Evolutionary conservation across 1,140 invertebrate genomes (phyloP).

Genomic region (Dendroctonus ponderosae): DNA sequence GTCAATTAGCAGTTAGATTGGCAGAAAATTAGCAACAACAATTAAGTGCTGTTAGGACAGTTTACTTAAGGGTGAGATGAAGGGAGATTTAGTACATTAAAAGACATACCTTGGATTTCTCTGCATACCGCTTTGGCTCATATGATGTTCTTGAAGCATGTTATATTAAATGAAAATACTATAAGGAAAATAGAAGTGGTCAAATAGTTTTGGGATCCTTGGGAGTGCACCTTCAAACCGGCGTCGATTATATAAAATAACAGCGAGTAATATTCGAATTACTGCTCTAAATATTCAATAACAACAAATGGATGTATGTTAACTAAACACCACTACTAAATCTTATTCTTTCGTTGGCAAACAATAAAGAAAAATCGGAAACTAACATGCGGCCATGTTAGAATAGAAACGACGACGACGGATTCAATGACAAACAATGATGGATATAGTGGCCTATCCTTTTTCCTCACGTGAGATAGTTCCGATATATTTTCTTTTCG

Average conservation of each 20-base stretch:
- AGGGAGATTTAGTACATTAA: no score
- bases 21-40: no score
- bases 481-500: no score
- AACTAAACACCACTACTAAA: conserved; percentile 52
- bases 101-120: conserved; percentile 47
- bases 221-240: conserved; percentile 30
- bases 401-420: conserved; percentile 34
- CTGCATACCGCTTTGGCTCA: conserved; percentile 48
- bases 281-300: conserved; percentile 14
- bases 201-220: conserved; percentile 12
- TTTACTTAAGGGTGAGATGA: no score
- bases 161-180: conserved; percentile 32
- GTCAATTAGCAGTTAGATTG: no score
- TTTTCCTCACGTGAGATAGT: no score
- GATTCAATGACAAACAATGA: no score
- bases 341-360: conserved; percentile 52
- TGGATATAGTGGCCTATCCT: no score
- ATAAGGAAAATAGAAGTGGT: conserved; percentile 1
- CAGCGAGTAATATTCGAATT: conserved; percentile 6
- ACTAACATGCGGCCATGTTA: conserved; percentile 53
- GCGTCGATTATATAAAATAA: conserved; percentile 25
- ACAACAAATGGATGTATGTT: conserved; percentile 33
- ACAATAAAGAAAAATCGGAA: conserved; percentile 53
- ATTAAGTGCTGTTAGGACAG: no score
- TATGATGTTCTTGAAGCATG: conserved; percentile 50